Base-by-base conservation (phyloP, 2,797 vertebrate species). In the Poecilia picta region DNA sequence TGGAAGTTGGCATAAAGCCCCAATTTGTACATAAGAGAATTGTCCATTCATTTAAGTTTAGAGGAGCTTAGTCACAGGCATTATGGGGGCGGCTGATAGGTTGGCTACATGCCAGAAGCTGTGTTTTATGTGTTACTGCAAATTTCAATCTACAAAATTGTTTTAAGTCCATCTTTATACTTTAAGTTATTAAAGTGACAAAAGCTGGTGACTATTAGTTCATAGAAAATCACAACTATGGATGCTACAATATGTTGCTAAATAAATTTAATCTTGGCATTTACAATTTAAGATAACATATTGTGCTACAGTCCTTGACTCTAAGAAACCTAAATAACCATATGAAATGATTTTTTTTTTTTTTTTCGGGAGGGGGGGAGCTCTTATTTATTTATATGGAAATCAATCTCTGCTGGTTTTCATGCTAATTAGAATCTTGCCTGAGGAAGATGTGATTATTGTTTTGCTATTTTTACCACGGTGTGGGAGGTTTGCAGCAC, bases 401-500 rank as follows among this genome's bases (percentile, higher is more conserved):
- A 79, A 68, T n/a, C 43, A 70, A 31, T 64, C 15, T 31, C 36
- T 79, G 70, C 33, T 76, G 70, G 76, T 45, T 71, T 43, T 75
- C 51, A 81, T 46, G 53, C 71, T 79, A 36, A 82, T 71, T 47
- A 83, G 49, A 82, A 43, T 46, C 59, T n/a, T 59, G 51, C 59
- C 33, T 5, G 79, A 28, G 23, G 47, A 77, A 76, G 28, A 82
- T 33, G 66, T 41, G 23, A 86, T 87, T 74, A 68, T 33, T 25
- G 75, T 78, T 79, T 72, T 77, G 64, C 33, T 85, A 73, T 79
- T 79, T 76, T n/a, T 53, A 80, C 20, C 59, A 1, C 4, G 31
- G 72, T 83, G 82, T 46, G 75, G 74, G 81, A 73, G 76, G 79
- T 73, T 70, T 78, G 11, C 51, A 36, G 72, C 73, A 80, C 73